These are phyloP conservation scores for Engraulis encrasicolus DNA, from an alignment of 2,113 vertebrate species.

Conservation along the genomic window DNA sequence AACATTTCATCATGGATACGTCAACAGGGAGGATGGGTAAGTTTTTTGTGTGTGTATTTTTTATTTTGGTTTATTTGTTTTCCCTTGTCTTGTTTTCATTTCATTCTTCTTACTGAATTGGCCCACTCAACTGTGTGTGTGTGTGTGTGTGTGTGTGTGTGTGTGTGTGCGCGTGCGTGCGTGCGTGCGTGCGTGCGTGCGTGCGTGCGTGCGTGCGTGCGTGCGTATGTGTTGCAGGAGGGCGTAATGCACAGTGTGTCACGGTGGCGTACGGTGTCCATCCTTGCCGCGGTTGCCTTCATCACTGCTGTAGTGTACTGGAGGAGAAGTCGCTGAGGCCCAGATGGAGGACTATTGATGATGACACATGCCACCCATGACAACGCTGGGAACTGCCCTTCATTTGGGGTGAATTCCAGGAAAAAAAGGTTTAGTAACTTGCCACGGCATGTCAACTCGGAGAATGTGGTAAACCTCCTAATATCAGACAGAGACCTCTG, in stretches of 20 bases:
- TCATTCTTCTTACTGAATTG: too few species aligned
- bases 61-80: too few species aligned
- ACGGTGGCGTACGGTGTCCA: conserved; percentile 65
- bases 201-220: not conserved
- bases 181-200: too few species aligned
- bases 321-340: conserved; percentile 64
- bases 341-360: not conserved
- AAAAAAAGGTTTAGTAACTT: too few species aligned
- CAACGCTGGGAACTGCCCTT: too few species aligned
- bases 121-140: conserved; percentile 71
- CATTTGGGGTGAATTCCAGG: too few species aligned
- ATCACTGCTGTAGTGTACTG: conserved; percentile 66
- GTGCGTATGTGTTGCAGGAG: conserved; percentile 62
- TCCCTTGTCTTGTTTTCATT: conserved; percentile 3
- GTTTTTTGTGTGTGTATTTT: conserved; percentile 32
- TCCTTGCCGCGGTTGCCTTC: conserved; percentile 67
- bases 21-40: conserved; percentile 80
- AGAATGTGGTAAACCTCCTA: too few species aligned
- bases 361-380: too few species aligned
- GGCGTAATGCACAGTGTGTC: conserved; percentile 66
- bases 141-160: conserved; percentile 64
- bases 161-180: too few species aligned
- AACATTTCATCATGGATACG: conserved; percentile 69
- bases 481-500: too few species aligned
- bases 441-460: too few species aligned